Evolutionary conservation across 2,888 invertebrate species (phyloP), one percentile per base, ranked within the genome.

Genomic region (Orchesella flavescens): DNA sequence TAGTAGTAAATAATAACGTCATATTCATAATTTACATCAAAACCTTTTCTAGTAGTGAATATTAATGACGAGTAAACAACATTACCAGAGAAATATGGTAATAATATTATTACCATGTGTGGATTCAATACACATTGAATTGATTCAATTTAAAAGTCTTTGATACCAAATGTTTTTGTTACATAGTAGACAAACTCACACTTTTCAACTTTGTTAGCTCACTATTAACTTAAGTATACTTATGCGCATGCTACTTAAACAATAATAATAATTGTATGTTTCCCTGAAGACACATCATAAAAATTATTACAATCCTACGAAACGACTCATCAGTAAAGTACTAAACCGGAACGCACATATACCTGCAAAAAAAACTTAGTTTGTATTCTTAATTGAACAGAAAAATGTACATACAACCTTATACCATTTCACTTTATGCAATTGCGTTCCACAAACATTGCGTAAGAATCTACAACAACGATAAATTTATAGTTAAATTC

Each of bases 271-370:
- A 49, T 46, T 21, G n/a, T 34, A 34, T 17, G 34, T 53, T 72
- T 55, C n/a, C 43, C 43, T 72, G 72, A 72, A 72, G 57, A 72
- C 21, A 66, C 12, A 66, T n/a, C 13, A 63, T 74, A 63, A 74
- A 74, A 74, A 74, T 65, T 23, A 65, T 53, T 63, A 63, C 63
- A 44, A 53, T 23, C 23, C n/a, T 68, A 23, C 24, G 19, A 61
- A 61, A 61, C 61, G 61, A 68, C 1, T 61, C n/a, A 12, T 61
- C 19, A 23, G 23, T 44, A 61, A 65, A 74, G 65, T 74, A 74
- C 63, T 74, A 23, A 63, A 74, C 24, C 65, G 74, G 65, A 74
- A 74, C 63, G 74, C 63, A 46, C 65, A 63, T 65, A 74, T 74
- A 74, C 65, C 63, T 53, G 49, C 43, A 74, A n/a, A 34, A n/a